These are phyloP conservation scores for Syrmaticus mikado DNA, from an alignment of 2,113 vertebrate species.

Conservation along the genomic window DNA sequence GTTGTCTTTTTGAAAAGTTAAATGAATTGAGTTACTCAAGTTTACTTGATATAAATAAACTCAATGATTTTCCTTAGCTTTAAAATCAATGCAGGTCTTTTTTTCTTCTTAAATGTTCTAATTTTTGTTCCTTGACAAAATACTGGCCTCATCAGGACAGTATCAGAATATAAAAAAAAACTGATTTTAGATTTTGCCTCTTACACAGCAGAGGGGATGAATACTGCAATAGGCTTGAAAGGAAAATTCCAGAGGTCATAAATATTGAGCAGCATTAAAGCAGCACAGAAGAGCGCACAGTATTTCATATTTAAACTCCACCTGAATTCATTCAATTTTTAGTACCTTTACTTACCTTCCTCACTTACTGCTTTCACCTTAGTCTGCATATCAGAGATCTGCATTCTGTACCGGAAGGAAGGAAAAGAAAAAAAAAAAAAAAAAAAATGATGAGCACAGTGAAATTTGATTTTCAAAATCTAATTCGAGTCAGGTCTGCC, in stretches of 20 bases:
- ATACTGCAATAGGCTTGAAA: not conserved
- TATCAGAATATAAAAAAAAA: not conserved
- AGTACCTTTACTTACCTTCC: not conserved
- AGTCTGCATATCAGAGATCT: not conserved
- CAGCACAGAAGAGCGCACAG: not conserved
- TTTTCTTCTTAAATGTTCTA: not conserved
- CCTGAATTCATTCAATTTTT: not conserved
- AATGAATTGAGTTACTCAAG: not conserved
- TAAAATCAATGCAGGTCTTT: fast-evolving
- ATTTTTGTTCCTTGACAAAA: not conserved
- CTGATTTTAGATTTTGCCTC: not conserved
- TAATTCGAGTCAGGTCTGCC: not conserved
- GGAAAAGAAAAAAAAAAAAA: not conserved
- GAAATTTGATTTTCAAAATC: not conserved
- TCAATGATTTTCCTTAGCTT: not conserved
- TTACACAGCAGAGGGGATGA: not conserved
- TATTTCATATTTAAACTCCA: not conserved
- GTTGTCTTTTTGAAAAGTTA: not conserved
- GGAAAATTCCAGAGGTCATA: not conserved
- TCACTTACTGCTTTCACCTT: not conserved
- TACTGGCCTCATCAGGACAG: not conserved
- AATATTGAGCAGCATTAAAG: not conserved
- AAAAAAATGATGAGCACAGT: not conserved
- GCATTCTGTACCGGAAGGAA: not conserved
- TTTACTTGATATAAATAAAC: not conserved